Evolutionary conservation across 2,797 vertebrate species (phyloP).

Genomic region (Numenius phaeopus): DNA sequence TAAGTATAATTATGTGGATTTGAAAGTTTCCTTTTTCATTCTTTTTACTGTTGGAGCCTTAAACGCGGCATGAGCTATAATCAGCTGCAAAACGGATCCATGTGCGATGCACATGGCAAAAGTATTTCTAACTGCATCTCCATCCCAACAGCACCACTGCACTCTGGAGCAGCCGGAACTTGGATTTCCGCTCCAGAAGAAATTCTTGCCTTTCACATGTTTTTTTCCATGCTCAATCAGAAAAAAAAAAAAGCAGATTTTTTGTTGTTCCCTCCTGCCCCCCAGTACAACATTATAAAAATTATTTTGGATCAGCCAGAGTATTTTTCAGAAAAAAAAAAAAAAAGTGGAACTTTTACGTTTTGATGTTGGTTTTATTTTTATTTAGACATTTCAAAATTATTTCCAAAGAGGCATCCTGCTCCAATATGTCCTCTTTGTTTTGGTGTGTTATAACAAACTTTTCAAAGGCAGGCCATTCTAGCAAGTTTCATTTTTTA

Average conservation of each 20-base stretch:
- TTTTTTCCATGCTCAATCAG: background rate
- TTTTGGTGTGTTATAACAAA: background rate
- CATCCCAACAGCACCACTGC: background rate
- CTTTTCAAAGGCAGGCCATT: background rate
- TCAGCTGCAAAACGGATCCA: background rate
- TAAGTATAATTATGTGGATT: background rate
- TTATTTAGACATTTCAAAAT: background rate
- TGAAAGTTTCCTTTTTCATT: background rate
- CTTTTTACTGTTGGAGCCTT: background rate
- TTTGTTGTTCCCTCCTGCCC: background rate
- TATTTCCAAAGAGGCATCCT: background rate
- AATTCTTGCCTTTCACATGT: background rate
- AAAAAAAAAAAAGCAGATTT: background rate
- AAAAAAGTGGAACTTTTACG: background rate
- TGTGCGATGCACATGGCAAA: background rate
- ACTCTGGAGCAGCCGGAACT: background rate
- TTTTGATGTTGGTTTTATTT: background rate
- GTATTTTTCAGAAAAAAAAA: background rate
- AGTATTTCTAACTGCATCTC: background rate
- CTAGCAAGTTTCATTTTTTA: background rate
- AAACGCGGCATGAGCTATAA: background rate
- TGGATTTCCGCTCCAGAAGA: background rate
- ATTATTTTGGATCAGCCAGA: background rate
- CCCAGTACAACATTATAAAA: background rate
- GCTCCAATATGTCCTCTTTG: background rate